A percentile compares a stretch with the other conserved stretches of the same genome.
Conservation (phyloP, 2,888 invertebrate genomes). For the Ganaspis brasiliensis region DNA sequence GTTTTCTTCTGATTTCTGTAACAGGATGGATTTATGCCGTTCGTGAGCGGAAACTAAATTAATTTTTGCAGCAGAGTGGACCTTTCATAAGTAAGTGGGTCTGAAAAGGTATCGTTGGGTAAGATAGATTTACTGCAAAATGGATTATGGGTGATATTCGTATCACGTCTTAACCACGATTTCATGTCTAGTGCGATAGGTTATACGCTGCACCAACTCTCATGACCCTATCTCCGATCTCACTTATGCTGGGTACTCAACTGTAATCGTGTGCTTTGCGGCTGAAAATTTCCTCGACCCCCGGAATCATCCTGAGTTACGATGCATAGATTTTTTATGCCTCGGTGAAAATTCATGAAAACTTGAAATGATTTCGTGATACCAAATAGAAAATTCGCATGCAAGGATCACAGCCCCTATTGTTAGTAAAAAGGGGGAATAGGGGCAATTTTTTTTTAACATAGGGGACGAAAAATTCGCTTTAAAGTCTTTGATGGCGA, state of each 20-base stretch:
- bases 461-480: no score
- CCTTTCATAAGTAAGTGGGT: conserved; percentile 37
- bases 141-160: conserved; percentile 48
- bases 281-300: conserved; percentile 9
- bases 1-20: conserved; percentile 16
- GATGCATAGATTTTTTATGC: background rate
- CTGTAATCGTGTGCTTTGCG: conserved; percentile 16
- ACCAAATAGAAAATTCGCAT: no score
- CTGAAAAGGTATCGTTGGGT: conserved; percentile 35
- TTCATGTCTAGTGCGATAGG: conserved; percentile 43
- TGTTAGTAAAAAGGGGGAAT: no score
- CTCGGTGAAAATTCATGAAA: background rate
- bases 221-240: conserved; percentile 27
- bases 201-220: conserved; percentile 1
- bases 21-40: conserved; percentile 24
- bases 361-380: background rate
- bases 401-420: no score
- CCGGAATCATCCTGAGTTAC: background rate
- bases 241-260: conserved; percentile 2
- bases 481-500: no score
- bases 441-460: no score
- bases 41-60: conserved; percentile 26
- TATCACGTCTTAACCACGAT: conserved; percentile 54
- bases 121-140: conserved; percentile 39
- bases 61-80: conserved; percentile 7